Base-by-base conservation (phyloP, 1,140 invertebrate genomes). In the Pogonus chalceus region DNA sequence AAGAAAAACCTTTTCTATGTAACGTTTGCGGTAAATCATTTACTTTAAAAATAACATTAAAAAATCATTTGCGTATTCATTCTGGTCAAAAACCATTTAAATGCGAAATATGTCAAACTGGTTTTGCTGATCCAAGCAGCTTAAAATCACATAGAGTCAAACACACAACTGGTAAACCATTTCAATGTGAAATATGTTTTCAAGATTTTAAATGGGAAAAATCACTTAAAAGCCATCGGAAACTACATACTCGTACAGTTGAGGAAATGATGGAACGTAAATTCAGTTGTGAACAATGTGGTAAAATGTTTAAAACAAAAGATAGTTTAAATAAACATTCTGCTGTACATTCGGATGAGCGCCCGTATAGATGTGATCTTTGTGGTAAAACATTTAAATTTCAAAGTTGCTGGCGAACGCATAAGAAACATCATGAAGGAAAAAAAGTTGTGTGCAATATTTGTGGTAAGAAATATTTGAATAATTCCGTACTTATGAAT, bases 321-420 rank as follows among this genome's bases (percentile, higher is more conserved):
- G 23, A 35, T 20, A 31, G 24, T 9, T 48, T 60, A 31, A 56
- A 43, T 1, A 55, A 20, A n/a, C 83, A 85, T 56, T 67, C 82
- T 64, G 68, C 79, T 1, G 80, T 80, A 20, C 80, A 83, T 58
- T 79, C 76, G 0, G 78, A 83, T 0, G 78, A 85, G 56, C 66
- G 80, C 46, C 82, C 83, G 0, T 85, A 83, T 61, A 73, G 76
- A 35, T 87, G 84, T 61, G 76, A 78, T 52, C 76, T 84, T 35
- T 87, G 85, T 60, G 79, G 81, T 24, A 80, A 80, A 54, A 69
- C 75, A 0, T 79, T 80, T 54, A 79, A 72, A 1, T 72, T 75
- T 51, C 75, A 74, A 69, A 65, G 58, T 49, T 59, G 51, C 50
- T 55, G 59, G 2, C 51, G 54, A 16, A 48, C 37, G 7, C 60